phyloP scores from a whole-genome alignment of 2,888 invertebrate species.

The Chymomyza fuscimana region DNA sequence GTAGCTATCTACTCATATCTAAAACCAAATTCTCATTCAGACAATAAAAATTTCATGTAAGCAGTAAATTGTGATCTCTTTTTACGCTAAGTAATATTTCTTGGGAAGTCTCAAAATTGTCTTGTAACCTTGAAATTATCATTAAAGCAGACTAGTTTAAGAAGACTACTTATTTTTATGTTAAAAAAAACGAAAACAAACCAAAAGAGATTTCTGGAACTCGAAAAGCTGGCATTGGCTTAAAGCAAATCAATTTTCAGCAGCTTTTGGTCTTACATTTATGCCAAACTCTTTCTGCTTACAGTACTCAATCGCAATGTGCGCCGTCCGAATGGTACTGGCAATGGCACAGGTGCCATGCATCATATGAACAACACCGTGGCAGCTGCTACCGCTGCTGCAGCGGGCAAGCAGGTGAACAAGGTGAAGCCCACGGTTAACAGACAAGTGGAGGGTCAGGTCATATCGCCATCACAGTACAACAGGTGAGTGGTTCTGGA shows the following conservation, averaged over 20 bases:
- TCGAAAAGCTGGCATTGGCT: not conserved
- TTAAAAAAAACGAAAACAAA: not conserved
- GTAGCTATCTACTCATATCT: too few relatives aligned
- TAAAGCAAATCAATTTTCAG: not conserved
- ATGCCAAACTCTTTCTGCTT: constrained; percentile 43
- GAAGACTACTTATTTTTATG: not conserved
- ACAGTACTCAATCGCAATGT: constrained; percentile 90
- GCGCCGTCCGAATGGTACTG: constrained; percentile 81
- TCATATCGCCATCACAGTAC: constrained; percentile 85
- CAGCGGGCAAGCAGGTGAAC: constrained; percentile 87
- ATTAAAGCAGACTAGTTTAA: too few relatives aligned
- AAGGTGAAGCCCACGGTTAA: constrained; percentile 94
- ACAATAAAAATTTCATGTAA: too few relatives aligned
- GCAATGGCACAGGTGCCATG: constrained; percentile 67
- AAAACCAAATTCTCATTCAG: too few relatives aligned
- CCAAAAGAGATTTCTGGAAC: not conserved
- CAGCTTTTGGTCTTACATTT: not conserved
- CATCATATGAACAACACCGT: constrained; percentile 83
- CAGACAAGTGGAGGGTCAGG: constrained; percentile 86
- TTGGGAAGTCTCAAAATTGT: too few relatives aligned
- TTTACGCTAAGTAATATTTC: too few relatives aligned
- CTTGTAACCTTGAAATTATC: too few relatives aligned
- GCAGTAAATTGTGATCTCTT: too few relatives aligned
- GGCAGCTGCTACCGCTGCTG: constrained; percentile 80
- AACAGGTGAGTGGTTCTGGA: constrained; percentile 80